phyloP scores from a whole-genome alignment of 2,888 invertebrate species.

The Hypomecis punctinalis region DNA sequence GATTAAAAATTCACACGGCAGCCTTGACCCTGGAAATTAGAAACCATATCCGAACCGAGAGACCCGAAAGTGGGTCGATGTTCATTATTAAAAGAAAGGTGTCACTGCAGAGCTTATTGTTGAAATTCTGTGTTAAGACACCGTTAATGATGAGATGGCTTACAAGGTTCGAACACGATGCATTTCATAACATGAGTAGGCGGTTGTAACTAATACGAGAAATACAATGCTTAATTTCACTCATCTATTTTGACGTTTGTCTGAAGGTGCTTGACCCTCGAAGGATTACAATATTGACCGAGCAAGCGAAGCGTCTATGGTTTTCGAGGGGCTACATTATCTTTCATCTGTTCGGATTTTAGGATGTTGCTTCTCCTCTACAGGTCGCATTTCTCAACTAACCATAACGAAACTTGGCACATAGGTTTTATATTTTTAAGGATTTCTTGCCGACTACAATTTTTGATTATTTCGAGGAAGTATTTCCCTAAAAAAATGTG shows the following conservation, averaged over 20 bases:
- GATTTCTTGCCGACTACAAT: too few species aligned
- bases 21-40: slow-evolving; percentile 43
- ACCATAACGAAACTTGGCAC: too few species aligned
- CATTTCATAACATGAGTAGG: slow-evolving; percentile 30
- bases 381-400: too few species aligned
- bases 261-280: slow-evolving; percentile 5
- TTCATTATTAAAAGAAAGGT: slow-evolving; percentile 33
- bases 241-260: slow-evolving; percentile 1
- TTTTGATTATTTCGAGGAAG: too few species aligned
- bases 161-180: slow-evolving; percentile 24
- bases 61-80: slow-evolving; percentile 20
- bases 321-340: too few species aligned
- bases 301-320: too few species aligned
- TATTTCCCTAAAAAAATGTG: too few species aligned
- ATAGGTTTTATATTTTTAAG: too few species aligned
- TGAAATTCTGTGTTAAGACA: slow-evolving; percentile 31
- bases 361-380: too few species aligned
- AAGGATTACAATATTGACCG: neutral
- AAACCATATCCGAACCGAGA: slow-evolving; percentile 39
- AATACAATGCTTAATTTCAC: slow-evolving; percentile 19
- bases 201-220: slow-evolving; percentile 23
- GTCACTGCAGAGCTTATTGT: slow-evolving; percentile 29
- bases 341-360: too few species aligned
- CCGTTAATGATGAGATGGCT: slow-evolving; percentile 29
- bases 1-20: slow-evolving; percentile 23